phyloP scores from a whole-genome alignment of 2,888 invertebrate genomes.

The Minunthozetes semirufus region DNA sequence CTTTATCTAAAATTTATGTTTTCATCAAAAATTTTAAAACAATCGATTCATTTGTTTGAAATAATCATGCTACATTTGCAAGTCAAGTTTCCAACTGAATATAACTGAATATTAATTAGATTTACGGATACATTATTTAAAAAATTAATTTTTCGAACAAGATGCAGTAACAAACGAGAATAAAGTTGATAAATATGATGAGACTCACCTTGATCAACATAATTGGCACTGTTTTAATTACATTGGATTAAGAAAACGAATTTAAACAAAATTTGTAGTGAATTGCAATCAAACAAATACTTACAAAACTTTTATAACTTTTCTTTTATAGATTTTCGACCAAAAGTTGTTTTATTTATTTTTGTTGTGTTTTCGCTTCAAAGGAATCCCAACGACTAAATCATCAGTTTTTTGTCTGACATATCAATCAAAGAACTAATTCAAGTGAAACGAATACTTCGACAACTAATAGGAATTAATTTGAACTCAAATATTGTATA shows the following conservation, averaged over 20 bases:
- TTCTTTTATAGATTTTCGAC: constrained; percentile 4
- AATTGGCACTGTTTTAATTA: constrained; percentile 10
- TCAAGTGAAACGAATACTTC: constrained; percentile 15
- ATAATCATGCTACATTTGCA: too few species aligned
- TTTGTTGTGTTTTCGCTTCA: constrained; percentile 8
- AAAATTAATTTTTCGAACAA: too few species aligned
- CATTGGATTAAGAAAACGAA: background rate
- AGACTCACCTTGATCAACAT: constrained; percentile 19
- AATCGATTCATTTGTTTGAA: too few species aligned
- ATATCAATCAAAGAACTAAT: background rate
- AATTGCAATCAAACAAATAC: background rate
- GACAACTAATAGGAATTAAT: background rate
- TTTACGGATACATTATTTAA: too few species aligned
- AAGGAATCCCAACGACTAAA: background rate
- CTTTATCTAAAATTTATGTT: too few species aligned
- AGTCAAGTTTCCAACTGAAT: too few species aligned
- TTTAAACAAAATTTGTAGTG: background rate
- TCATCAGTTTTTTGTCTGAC: background rate
- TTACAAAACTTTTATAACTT: background rate
- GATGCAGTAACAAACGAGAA: too few species aligned
- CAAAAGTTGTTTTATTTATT: background rate
- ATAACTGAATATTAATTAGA: too few species aligned
- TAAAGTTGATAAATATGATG: too few species aligned
- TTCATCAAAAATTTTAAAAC: too few species aligned
- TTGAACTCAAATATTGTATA: background rate